Conservation (phyloP, 2,797 vertebrate genomes). For the Acrossocheilus wenchowensis region DNA sequence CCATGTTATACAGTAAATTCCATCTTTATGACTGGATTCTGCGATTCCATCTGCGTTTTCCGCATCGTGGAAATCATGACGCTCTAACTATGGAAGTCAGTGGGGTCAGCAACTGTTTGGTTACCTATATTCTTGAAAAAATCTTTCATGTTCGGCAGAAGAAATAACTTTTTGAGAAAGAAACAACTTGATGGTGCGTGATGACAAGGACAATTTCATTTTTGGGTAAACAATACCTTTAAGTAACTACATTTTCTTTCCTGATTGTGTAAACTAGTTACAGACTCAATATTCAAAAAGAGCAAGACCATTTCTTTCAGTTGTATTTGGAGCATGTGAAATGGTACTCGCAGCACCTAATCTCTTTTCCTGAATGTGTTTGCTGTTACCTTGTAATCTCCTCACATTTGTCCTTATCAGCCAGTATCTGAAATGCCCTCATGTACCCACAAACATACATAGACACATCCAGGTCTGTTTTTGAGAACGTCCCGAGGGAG, state of each 20-base stretch:
- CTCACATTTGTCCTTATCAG: constrained; percentile 12
- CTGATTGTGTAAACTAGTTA: neutral
- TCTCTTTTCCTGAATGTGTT: neutral
- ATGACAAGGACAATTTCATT: neutral
- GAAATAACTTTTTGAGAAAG: neutral
- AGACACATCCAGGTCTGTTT: constrained; percentile 35
- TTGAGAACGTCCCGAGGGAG: constrained; percentile 40
- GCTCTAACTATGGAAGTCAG: neutral
- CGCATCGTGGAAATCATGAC: neutral
- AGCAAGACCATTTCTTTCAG: neutral
- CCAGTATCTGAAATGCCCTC: neutral
- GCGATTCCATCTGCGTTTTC: neutral
- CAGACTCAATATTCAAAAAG: neutral
- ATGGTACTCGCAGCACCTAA: neutral
- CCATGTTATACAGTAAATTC: neutral
- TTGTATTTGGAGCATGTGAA: neutral
- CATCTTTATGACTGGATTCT: too few relatives aligned
- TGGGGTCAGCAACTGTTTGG: neutral
- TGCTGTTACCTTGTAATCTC: constrained; percentile 1
- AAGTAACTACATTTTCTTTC: neutral
- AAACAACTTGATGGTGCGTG: neutral
- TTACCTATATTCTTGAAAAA: neutral
- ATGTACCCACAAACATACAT: neutral
- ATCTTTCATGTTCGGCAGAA: neutral
- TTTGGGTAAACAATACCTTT: neutral